phyloP scores from a whole-genome alignment of 2,797 vertebrate species.

The Coregonus ussuriensis region DNA sequence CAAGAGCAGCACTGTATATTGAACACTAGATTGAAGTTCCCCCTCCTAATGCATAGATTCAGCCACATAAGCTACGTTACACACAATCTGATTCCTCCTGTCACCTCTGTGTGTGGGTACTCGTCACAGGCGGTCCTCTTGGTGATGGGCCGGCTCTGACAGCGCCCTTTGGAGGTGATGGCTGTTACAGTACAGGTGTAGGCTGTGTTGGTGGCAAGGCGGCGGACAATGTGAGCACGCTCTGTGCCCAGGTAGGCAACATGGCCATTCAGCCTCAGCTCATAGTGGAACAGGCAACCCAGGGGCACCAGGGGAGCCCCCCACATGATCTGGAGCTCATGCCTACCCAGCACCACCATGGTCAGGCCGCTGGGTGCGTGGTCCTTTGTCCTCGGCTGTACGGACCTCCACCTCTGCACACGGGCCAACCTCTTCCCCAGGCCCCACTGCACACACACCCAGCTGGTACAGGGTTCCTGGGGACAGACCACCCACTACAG shows the following conservation, averaged over 20 bases:
- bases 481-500: slow-evolving; percentile 47
- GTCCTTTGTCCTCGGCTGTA: slow-evolving; percentile 31
- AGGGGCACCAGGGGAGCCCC: no score
- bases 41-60: neutral
- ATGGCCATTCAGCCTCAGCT: no score
- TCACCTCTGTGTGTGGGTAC: slow-evolving; percentile 51
- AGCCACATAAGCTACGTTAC: neutral
- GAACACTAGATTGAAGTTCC: no score
- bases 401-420: slow-evolving; percentile 25
- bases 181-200: slow-evolving; percentile 60
- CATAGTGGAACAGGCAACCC: no score
- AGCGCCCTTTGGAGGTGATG: slow-evolving; percentile 60
- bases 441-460: slow-evolving; percentile 49
- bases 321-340: no score
- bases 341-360: no score
- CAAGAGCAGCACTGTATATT: no score
- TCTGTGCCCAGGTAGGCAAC: no score
- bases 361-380: no score
- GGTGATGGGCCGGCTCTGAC: slow-evolving; percentile 54
- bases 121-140: slow-evolving; percentile 56
- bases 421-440: slow-evolving; percentile 31
- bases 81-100: neutral
- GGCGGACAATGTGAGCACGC: no score
- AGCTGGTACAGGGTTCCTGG: slow-evolving; percentile 48
- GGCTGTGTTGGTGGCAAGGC: slow-evolving; percentile 37